Conservation (phyloP, 2,888 invertebrate species). For the Trachelus tabidus region DNA sequence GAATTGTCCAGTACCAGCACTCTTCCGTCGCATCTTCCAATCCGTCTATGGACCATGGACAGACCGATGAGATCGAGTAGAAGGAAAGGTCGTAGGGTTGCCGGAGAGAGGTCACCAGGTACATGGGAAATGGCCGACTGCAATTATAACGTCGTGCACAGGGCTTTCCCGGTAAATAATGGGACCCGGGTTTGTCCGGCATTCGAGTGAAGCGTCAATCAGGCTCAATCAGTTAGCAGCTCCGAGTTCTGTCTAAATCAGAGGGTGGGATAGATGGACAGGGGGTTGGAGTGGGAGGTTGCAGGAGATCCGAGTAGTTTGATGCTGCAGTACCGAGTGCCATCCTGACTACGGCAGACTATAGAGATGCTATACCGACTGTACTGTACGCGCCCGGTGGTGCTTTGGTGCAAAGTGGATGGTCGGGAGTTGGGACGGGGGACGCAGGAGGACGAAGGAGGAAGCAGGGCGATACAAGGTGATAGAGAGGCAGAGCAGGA, state of each 20-base stretch:
- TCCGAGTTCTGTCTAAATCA: conserved; percentile 55
- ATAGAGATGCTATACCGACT: too few species aligned
- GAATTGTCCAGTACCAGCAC: too few species aligned
- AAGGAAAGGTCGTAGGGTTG: too few species aligned
- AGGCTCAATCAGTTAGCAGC: conserved; percentile 61
- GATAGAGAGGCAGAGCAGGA: conserved; percentile 18
- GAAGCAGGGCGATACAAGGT: conserved; percentile 19
- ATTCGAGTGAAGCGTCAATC: conserved; percentile 62
- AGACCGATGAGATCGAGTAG: too few species aligned
- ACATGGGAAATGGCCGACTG: conserved; percentile 47
- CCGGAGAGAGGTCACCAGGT: too few species aligned
- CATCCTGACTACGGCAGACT: too few species aligned
- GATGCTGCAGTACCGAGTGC: too few species aligned
- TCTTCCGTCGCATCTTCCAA: too few species aligned
- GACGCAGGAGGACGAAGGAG: conserved; percentile 25
- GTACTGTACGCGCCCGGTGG: too few species aligned
- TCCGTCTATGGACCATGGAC: too few species aligned
- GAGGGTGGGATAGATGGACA: conserved; percentile 33
- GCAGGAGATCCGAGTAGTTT: too few species aligned
- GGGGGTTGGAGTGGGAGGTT: conserved; percentile 21
- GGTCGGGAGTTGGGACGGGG: conserved; percentile 4
- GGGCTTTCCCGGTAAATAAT: conserved; percentile 57
- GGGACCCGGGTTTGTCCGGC: conserved; percentile 56
- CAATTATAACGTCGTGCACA: conserved; percentile 57
- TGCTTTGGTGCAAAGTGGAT: conserved; percentile 9